phyloP scores from a whole-genome alignment of 2,113 vertebrate species.

The Nymphicus hollandicus region DNA sequence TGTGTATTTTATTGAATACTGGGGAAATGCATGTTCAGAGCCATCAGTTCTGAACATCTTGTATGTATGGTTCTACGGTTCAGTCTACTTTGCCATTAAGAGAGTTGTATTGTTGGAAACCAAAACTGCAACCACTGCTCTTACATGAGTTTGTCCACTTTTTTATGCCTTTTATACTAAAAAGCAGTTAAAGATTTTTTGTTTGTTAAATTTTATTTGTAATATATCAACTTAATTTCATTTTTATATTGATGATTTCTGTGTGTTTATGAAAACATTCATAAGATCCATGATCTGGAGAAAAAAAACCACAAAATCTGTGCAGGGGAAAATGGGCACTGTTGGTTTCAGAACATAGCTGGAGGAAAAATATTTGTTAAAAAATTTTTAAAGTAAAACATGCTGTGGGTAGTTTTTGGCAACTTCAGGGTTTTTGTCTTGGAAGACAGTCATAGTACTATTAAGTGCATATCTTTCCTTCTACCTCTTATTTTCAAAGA shows the following conservation, averaged over 20 bases:
- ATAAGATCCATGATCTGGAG: background rate
- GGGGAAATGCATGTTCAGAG: background rate
- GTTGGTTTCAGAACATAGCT: background rate
- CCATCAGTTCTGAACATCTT: background rate
- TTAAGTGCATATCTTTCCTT: background rate
- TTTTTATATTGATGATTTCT: background rate
- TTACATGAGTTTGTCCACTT: background rate
- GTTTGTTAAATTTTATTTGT: background rate
- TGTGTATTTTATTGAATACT: background rate
- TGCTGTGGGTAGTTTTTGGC: background rate
- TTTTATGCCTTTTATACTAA: background rate
- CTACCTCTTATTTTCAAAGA: background rate
- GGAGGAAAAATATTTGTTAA: background rate
- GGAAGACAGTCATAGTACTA: background rate
- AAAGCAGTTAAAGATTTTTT: background rate
- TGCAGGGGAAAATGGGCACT: background rate
- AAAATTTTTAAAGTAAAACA: background rate
- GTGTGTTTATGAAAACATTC: background rate
- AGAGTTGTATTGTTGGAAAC: background rate
- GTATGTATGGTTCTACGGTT: background rate
- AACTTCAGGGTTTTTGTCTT: background rate
- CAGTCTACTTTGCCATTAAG: background rate
- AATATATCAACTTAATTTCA: background rate
- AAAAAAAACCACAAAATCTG: background rate
- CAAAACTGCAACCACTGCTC: background rate